These are phyloP conservation scores for Hetaerina americana DNA, from an alignment of 1,140 invertebrate genomes.

Conservation along the genomic window DNA sequence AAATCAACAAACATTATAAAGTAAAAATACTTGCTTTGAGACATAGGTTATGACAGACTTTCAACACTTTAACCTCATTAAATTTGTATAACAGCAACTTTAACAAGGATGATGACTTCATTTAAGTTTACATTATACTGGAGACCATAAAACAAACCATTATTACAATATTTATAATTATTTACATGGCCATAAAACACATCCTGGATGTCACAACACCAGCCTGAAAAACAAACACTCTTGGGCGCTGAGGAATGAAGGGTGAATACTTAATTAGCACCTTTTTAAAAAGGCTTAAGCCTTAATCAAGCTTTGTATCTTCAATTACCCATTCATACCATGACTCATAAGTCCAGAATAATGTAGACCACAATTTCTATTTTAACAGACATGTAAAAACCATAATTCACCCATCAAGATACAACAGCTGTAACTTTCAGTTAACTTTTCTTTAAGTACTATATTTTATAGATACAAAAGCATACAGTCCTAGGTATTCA, in stretches of 20 bases:
- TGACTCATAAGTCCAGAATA: not conserved
- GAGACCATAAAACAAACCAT: not conserved
- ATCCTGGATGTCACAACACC: not conserved
- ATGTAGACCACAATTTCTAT: not conserved
- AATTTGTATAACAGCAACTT: not conserved
- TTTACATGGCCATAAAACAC: not conserved
- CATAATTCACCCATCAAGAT: not conserved
- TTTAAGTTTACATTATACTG: not conserved
- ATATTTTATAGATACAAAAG: not conserved
- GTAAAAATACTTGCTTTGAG: not conserved
- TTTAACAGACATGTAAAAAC: not conserved
- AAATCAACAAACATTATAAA: too few relatives aligned
- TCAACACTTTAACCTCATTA: not conserved
- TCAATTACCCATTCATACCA: not conserved
- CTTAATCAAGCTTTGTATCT: not conserved
- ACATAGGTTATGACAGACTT: not conserved
- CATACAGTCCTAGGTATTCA: not conserved
- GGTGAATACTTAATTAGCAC: not conserved
- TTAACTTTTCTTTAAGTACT: not conserved
- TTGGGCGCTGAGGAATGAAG: not conserved
- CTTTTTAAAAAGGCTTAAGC: not conserved
- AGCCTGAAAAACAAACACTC: not conserved
- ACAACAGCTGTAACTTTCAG: not conserved
- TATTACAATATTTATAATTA: not conserved
- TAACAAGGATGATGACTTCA: not conserved